Conservation (phyloP, 2,797 vertebrate genomes). For the Sebastes aleutianus region DNA sequence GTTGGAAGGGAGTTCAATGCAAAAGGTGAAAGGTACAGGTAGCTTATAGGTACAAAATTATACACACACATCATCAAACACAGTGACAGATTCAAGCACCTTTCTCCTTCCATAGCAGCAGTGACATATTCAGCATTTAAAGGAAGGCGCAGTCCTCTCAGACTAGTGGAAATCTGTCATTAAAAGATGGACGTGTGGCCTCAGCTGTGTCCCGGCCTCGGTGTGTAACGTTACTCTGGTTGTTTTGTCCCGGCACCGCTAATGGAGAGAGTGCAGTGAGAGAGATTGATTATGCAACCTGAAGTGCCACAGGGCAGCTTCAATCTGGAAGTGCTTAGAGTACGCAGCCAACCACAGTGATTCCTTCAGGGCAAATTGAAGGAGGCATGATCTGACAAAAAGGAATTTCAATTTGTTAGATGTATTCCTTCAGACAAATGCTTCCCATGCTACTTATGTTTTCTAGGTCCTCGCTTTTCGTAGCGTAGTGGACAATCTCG, state of each 20-base stretch:
- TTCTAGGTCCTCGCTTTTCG: constrained; percentile 32
- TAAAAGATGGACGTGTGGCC: constrained; percentile 52
- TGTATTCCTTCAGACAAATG: constrained; percentile 71
- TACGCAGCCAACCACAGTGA: constrained; percentile 61
- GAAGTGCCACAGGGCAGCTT: constrained; percentile 79
- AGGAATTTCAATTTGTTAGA: constrained; percentile 78
- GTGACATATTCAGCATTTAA: constrained; percentile 2
- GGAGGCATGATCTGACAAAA: constrained; percentile 80
- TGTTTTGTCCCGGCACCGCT: constrained; percentile 60
- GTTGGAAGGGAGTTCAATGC: neutral
- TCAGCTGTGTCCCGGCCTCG: constrained; percentile 19
- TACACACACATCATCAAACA: neutral
- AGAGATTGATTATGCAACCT: constrained; percentile 81
- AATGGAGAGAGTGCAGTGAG: constrained; percentile 64
- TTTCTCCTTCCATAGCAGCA: neutral
- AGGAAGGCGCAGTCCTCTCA: neutral
- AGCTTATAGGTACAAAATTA: neutral
- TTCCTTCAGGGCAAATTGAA: constrained; percentile 74
- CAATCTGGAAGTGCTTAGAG: constrained; percentile 81
- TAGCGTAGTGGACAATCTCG: constrained; percentile 47
- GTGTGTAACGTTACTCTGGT: constrained; percentile 64
- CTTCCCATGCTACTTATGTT: constrained; percentile 66
- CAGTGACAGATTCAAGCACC: neutral
- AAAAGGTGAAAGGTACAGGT: neutral
- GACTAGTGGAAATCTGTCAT: constrained; percentile 26